These are phyloP conservation scores for Camptogramma bilineatum DNA, from an alignment of 2,888 invertebrate genomes.

Conservation along the genomic window DNA sequence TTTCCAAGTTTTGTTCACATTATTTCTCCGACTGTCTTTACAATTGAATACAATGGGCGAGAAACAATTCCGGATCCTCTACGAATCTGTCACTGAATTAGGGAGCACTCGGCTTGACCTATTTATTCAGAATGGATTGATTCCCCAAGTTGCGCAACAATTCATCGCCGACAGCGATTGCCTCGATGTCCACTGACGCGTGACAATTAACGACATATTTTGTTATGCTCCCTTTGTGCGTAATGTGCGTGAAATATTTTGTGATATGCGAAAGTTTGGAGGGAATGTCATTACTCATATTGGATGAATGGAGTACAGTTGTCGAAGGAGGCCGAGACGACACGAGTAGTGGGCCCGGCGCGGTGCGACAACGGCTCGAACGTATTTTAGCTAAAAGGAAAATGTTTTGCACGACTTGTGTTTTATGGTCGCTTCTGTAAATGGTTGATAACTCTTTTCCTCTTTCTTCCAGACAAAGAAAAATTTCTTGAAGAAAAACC, in stretches of 20 bases:
- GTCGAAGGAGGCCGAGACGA: constrained; percentile 13
- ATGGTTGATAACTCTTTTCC: neutral
- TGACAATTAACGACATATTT: constrained; percentile 45
- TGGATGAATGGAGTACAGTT: constrained; percentile 26
- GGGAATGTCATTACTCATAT: constrained; percentile 31
- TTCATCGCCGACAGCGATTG: constrained; percentile 47
- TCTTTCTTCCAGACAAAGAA: neutral
- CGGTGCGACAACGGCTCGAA: constrained; percentile 8
- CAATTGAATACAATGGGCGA: constrained; percentile 61
- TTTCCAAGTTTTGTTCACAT: constrained; percentile 67
- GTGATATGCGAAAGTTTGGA: constrained; percentile 47
- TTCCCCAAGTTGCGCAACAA: constrained; percentile 53
- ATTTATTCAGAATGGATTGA: constrained; percentile 50
- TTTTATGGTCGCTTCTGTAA: constrained; percentile 5
- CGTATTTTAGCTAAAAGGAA: constrained; percentile 22
- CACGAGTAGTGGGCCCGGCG: constrained; percentile 1
- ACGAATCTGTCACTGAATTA: constrained; percentile 42
- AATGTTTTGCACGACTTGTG: constrained; percentile 21
- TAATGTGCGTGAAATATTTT: constrained; percentile 46
- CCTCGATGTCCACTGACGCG: constrained; percentile 47
- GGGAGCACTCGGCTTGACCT: constrained; percentile 49
- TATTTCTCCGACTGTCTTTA: constrained; percentile 64
- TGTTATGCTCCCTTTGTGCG: constrained; percentile 41
- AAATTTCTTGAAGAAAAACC: neutral
- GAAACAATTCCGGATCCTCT: constrained; percentile 47